These are phyloP conservation scores for Arrhopalites spinosus DNA, from an alignment of 2,888 invertebrate genomes.

Conservation along the genomic window DNA sequence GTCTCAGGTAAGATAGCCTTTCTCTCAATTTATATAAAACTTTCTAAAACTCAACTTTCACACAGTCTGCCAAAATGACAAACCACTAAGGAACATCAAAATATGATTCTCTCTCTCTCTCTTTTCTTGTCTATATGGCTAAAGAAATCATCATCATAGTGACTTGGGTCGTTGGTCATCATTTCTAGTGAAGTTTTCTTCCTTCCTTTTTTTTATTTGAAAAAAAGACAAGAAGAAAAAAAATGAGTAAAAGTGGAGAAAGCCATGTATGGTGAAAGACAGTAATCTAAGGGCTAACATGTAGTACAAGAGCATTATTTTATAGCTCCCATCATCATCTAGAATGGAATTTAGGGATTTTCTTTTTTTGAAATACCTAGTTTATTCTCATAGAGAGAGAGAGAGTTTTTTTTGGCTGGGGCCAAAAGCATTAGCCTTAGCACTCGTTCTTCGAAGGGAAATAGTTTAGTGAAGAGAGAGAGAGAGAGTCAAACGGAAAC, in stretches of 20 bases:
- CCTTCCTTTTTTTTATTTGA: neutral
- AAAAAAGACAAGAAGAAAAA: neutral
- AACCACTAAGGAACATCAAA: no score
- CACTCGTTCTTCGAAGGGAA: neutral
- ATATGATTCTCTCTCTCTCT: no score
- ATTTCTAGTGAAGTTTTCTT: no score
- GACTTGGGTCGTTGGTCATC: no score
- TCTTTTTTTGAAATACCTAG: neutral
- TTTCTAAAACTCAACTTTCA: no score
- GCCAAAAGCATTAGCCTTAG: neutral
- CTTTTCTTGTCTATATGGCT: no score
- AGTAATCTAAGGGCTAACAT: neutral
- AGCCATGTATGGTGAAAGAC: neutral
- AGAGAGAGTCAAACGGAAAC: neutral
- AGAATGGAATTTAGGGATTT: constrained; percentile 4
- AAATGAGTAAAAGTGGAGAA: neutral
- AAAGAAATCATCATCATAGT: no score
- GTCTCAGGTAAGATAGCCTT: no score
- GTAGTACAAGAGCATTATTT: neutral
- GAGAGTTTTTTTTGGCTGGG: no score
- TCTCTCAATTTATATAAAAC: no score
- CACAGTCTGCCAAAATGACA: no score
- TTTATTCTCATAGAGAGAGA: no score
- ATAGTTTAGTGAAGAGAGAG: neutral
- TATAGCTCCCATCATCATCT: neutral